These are phyloP conservation scores for Euphonia xanthogaster DNA, from an alignment of 2,797 vertebrate genomes.

Conservation along the genomic window DNA sequence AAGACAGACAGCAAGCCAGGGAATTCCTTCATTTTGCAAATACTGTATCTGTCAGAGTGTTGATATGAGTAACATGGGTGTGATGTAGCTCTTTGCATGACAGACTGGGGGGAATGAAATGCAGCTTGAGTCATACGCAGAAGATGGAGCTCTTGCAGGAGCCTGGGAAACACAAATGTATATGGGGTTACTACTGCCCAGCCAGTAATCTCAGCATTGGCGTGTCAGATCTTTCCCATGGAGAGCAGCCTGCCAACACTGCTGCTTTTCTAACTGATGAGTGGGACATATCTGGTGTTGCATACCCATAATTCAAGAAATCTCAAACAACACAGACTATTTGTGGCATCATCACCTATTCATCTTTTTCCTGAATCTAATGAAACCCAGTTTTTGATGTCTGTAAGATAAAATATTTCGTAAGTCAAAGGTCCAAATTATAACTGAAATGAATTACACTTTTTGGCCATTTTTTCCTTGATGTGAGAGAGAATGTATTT, in stretches of 20 bases:
- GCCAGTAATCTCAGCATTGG: neutral
- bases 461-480: neutral
- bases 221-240: neutral
- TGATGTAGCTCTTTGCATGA: neutral
- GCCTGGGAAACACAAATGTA: neutral
- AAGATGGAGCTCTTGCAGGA: neutral
- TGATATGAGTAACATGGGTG: neutral
- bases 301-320: neutral
- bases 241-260: neutral
- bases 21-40: neutral
- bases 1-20: neutral
- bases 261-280: neutral
- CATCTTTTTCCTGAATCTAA: neutral
- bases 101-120: fast-evolving
- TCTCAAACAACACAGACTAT: neutral
- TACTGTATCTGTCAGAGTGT: neutral
- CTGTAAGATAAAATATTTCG: neutral
- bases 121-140: neutral
- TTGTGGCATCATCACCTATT: neutral
- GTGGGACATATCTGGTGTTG: neutral
- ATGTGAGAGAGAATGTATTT: neutral
- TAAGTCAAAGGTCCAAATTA: neutral
- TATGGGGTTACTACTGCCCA: neutral
- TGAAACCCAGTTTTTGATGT: neutral
- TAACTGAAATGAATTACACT: neutral